Percentiles rank a stretch among this genome's conserved stretches.
Conservation (phyloP, 2,797 vertebrate species). For the Aphelocoma californica region DNA sequence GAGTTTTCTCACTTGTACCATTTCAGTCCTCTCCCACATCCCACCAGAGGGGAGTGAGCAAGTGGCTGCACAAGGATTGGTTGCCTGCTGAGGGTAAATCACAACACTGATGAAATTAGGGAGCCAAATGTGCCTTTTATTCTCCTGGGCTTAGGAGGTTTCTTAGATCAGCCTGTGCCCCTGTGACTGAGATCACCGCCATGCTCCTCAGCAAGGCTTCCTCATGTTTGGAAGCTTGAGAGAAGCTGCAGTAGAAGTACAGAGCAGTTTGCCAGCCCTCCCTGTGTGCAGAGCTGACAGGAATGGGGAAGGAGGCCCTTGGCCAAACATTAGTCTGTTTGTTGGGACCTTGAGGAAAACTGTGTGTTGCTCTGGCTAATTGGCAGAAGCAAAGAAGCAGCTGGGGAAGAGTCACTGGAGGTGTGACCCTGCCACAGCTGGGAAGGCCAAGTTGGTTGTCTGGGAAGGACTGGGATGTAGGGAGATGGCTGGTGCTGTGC, state of each 20-base stretch:
- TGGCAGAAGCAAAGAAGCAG: neutral
- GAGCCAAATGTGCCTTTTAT: neutral
- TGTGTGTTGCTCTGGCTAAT: neutral
- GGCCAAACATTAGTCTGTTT: neutral
- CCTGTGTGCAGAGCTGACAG: accelerated
- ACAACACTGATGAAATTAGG: neutral
- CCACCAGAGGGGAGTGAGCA: neutral
- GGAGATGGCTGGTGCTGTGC: neutral
- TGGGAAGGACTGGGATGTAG: neutral
- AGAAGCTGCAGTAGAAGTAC: neutral
- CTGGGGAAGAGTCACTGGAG: neutral
- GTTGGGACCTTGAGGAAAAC: neutral
- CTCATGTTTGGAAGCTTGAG: neutral
- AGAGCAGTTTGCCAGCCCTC: neutral
- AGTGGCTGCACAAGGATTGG: neutral
- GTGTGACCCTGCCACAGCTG: neutral
- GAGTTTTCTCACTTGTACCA: neutral
- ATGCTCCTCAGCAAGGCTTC: accelerated
- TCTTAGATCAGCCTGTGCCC: neutral
- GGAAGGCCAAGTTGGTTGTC: neutral
- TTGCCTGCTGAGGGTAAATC: neutral
- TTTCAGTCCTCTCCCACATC: neutral
- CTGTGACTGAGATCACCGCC: neutral
- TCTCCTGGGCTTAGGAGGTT: neutral
- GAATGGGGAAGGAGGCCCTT: neutral